Evolutionary conservation across 2,797 vertebrate species (phyloP), one percentile per base, ranked within the genome.

Genomic region (Nothura maculosa): DNA sequence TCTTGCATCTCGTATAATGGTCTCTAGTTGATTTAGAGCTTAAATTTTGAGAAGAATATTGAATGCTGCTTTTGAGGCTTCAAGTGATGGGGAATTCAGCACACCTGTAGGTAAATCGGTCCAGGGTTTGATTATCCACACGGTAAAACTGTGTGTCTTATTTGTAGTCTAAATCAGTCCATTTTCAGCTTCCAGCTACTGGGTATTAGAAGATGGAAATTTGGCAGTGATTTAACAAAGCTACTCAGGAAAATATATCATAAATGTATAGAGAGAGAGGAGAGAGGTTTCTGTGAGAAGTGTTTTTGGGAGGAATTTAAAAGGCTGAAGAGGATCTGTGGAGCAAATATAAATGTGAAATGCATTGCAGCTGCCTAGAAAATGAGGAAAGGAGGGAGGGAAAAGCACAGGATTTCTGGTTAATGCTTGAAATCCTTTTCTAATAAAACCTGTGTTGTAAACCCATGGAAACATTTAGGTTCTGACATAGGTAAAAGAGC

Each of bases 91-190:
- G 69, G 42, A 92, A 55, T 62, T 92, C 62, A 60, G 17, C 47
- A 67, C 6, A 25, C 16, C 43, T 79, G 24, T 77, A 84, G 22
- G n/a, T 34, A 62, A 79, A 74, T 60, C 42, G 8, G 55, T 60
- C 9, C 19, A 66, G 63, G 32, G 15, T 52, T 91, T 81, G 36
- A 57, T 82, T 63, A 57, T n/a, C 32, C 61, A 57, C 28, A 4
- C 10, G 14, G 36, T 74, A 68, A 82, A 93, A 74, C 7, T 34
- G 9, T 45, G 24, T 18, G 13, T 14, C 72, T 91, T 78, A 19
- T 90, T 91, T 91, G 27, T 86, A 47, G 76, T 43, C 47, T 73
- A 58, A 85, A 83, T 72, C 28, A 50, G 22, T 90, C 81, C 20
- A 62, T 32, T 47, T 74, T 85, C 47, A 52, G 14, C 58, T 87